These are phyloP conservation scores for Orthosia gothica DNA, from an alignment of 2,888 invertebrate species.

Conservation along the genomic window DNA sequence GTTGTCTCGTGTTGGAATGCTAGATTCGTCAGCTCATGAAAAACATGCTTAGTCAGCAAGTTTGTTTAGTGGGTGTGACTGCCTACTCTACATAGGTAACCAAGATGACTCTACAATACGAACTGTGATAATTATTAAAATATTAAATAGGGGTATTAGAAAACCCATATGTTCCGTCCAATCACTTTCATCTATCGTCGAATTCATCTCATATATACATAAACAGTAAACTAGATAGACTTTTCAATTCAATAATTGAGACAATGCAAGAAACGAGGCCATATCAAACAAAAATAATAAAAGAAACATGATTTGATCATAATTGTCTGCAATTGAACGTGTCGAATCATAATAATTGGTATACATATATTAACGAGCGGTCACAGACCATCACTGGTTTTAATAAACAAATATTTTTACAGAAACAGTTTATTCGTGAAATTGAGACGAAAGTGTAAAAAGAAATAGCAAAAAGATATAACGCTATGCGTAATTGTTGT, in stretches of 20 bases:
- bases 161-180: not conserved
- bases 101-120: not conserved
- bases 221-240: not conserved
- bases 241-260: slow-evolving; percentile 29
- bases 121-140: not conserved
- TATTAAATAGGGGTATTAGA: not conserved
- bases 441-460: slow-evolving; percentile 40
- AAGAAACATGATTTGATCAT: slow-evolving; percentile 46
- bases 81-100: not conserved
- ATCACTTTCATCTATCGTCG: not conserved
- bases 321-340: slow-evolving; percentile 54
- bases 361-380: slow-evolving; percentile 51
- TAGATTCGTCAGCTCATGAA: not conserved
- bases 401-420: slow-evolving; percentile 38
- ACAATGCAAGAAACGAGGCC: slow-evolving; percentile 36
- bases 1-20: not conserved
- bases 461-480: slow-evolving; percentile 7
- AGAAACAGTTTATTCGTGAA: slow-evolving; percentile 37
- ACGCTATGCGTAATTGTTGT: slow-evolving; percentile 20
- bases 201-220: slow-evolving; percentile 1
- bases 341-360: slow-evolving; percentile 57
- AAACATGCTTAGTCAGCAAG: not conserved
- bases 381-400: slow-evolving; percentile 35
- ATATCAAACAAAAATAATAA: slow-evolving; percentile 33
- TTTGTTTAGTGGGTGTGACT: not conserved